Conservation (phyloP, 2,113 vertebrate genomes). For the Trogon melanurus region DNA sequence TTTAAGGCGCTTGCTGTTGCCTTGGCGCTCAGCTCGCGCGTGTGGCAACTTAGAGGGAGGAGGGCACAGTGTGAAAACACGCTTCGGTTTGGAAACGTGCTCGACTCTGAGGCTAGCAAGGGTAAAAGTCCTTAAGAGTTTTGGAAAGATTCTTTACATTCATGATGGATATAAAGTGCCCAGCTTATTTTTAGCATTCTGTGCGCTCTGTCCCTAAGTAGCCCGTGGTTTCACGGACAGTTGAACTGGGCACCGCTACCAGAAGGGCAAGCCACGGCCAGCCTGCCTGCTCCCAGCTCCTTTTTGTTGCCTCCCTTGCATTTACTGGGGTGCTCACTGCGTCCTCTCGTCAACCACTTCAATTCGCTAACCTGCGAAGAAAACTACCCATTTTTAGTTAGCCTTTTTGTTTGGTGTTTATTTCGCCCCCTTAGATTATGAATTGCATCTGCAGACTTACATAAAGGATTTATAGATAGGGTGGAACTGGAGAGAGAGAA, state of each 20-base stretch:
- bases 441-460: background rate
- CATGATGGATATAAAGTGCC: background rate
- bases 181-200: constrained; percentile 25
- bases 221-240: background rate
- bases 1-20: background rate
- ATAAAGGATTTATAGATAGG: background rate
- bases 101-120: background rate
- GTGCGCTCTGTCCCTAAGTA: background rate
- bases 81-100: background rate
- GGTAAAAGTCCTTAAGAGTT: background rate
- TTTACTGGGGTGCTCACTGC: background rate
- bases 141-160: constrained; percentile 34
- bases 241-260: background rate
- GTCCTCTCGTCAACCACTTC: background rate
- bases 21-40: accelerated
- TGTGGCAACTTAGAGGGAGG: background rate
- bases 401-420: too few species aligned
- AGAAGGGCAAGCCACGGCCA: background rate
- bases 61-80: background rate
- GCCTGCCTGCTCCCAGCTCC: background rate
- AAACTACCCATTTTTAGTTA: background rate
- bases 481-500: background rate
- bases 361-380: background rate
- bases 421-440: background rate
- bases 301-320: background rate